Evolutionary conservation across 2,113 vertebrate genomes (phyloP).

Genomic region (Terrapene triunguis): DNA sequence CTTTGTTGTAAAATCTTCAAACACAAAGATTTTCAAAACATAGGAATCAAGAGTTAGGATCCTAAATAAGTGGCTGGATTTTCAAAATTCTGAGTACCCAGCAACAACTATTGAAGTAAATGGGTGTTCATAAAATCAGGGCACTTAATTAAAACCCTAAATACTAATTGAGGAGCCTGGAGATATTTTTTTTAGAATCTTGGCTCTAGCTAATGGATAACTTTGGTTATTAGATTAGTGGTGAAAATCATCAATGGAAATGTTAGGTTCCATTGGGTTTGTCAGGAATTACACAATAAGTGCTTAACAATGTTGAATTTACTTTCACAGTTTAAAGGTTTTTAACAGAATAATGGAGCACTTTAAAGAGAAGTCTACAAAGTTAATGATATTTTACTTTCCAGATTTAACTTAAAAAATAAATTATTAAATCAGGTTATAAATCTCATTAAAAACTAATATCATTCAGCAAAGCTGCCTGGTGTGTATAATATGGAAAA

Average conservation of each 20-base stretch:
- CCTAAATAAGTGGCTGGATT: neutral
- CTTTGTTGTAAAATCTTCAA: neutral
- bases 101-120: neutral
- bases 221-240: neutral
- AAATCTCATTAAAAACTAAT: slow-evolving; percentile 73
- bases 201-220: neutral
- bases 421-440: slow-evolving; percentile 70
- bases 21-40: neutral
- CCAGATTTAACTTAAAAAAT: slow-evolving; percentile 33
- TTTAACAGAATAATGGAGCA: neutral
- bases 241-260: neutral
- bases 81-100: neutral
- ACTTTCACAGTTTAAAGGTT: neutral
- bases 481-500: slow-evolving; percentile 64
- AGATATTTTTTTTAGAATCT: neutral
- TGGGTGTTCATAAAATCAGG: neutral
- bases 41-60: neutral
- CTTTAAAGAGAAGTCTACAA: neutral
- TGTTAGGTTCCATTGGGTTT: neutral
- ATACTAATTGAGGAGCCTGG: neutral
- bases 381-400: slow-evolving; percentile 20
- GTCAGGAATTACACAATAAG: neutral
- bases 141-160: neutral
- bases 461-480: slow-evolving; percentile 58
- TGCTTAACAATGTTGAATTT: neutral